These are phyloP conservation scores for Corythoichthys haematopterus DNA, from an alignment of 2,113 vertebrate genomes.

Conservation along the genomic window DNA sequence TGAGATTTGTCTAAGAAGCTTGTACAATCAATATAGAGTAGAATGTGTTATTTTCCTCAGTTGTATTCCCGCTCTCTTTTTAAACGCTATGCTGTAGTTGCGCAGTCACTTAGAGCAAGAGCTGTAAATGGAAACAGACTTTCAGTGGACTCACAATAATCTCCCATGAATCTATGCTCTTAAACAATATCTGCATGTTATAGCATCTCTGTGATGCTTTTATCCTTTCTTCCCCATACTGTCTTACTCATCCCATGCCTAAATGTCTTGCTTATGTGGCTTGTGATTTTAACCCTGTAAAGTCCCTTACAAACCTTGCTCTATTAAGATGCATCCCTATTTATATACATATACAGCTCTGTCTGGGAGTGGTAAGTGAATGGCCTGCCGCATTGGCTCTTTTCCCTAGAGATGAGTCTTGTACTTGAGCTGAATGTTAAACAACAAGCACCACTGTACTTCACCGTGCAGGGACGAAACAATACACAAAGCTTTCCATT, in stretches of 20 bases:
- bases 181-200: conserved; percentile 5
- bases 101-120: conserved; percentile 13
- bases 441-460: conserved; percentile 64
- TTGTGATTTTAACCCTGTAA: neutral
- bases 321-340: neutral
- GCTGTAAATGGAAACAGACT: conserved; percentile 12
- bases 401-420: conserved; percentile 55
- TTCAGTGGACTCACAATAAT: conserved; percentile 9
- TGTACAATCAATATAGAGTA: conserved; percentile 35
- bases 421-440: conserved; percentile 66
- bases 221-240: neutral
- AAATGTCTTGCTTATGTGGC: neutral
- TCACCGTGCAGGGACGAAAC: conserved; percentile 60
- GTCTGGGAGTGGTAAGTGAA: conserved; percentile 48
- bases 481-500: conserved; percentile 54
- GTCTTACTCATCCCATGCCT: neutral
- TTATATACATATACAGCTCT: conserved; percentile 26
- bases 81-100: neutral
- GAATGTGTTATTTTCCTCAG: conserved; percentile 10
- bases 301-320: neutral
- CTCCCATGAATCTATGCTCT: neutral
- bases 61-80: conserved; percentile 4
- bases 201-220: neutral
- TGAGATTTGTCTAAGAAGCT: conserved; percentile 11
- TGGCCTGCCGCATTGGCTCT: conserved; percentile 38